These are phyloP conservation scores for Microctonus brassicae DNA, from an alignment of 2,888 invertebrate species.

Conservation along the genomic window DNA sequence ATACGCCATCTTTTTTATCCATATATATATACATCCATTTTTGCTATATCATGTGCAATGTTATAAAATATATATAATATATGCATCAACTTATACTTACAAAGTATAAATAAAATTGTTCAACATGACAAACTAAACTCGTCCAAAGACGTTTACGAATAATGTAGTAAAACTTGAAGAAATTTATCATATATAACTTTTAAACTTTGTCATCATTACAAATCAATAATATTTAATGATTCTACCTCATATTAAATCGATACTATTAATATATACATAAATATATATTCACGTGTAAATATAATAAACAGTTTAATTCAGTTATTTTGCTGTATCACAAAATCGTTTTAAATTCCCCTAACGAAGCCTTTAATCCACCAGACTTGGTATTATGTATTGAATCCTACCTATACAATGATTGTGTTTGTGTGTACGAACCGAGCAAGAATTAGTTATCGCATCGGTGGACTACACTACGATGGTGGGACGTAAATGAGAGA, in stretches of 20 bases:
- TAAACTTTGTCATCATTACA: not conserved
- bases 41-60: not conserved
- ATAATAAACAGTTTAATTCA: not conserved
- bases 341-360: constrained; percentile 21
- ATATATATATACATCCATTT: not conserved
- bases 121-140: not conserved
- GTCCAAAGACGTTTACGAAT: not conserved
- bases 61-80: not conserved
- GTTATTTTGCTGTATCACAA: not conserved
- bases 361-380: constrained; percentile 28
- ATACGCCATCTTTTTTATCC: not conserved
- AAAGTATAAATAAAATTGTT: not conserved
- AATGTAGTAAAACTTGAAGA: not conserved
- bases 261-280: not conserved
- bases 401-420: not conserved
- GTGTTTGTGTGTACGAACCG: not conserved
- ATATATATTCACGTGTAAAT: not conserved
- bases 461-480: not conserved
- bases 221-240: not conserved
- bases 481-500: constrained; percentile 4
- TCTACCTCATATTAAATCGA: too few relatives aligned
- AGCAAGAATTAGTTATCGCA: constrained; percentile 13
- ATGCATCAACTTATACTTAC: not conserved
- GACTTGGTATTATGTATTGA: constrained; percentile 16
- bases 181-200: not conserved